Conservation (phyloP, 92 coral and sea anemone genomes). For the Siderastrea siderea region DNA sequence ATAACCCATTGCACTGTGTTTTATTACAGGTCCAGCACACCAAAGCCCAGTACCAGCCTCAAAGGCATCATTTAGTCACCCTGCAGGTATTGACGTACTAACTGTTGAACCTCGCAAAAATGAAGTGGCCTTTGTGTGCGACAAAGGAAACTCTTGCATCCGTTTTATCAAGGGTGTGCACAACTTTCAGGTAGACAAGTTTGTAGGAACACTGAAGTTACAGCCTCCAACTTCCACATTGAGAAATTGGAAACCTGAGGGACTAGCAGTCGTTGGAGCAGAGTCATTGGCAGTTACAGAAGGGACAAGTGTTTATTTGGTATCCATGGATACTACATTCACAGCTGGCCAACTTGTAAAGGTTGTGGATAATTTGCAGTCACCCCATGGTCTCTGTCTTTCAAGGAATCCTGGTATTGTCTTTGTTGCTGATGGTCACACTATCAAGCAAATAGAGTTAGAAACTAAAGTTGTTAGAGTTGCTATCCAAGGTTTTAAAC, state of each 20-base stretch:
- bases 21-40: conserved; percentile 57
- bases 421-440: conserved; percentile 70
- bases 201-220: conserved; percentile 73
- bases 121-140: conserved; percentile 79
- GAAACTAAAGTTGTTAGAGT: conserved; percentile 25
- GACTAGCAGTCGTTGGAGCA: conserved; percentile 52
- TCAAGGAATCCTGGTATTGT: conserved; percentile 21
- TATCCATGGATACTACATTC: conserved; percentile 32
- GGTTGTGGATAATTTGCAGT: conserved; percentile 35
- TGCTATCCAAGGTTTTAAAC: conserved; percentile 40
- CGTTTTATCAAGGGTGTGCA: conserved; percentile 69
- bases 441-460: conserved; percentile 36
- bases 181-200: conserved; percentile 48
- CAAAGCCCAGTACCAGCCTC: conserved; percentile 44
- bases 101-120: conserved; percentile 55
- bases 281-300: conserved; percentile 64
- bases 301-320: not conserved
- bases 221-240: conserved; percentile 16
- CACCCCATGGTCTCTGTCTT: conserved; percentile 65
- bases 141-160: conserved; percentile 70
- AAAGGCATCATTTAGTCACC: conserved; percentile 73
- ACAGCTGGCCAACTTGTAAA: conserved; percentile 52
- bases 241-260: conserved; percentile 74
- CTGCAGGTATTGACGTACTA: conserved; percentile 77
- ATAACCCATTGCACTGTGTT: not conserved